Evolutionary conservation across 1,140 invertebrate species (phyloP).

Genomic region (Zaprionus camerounensis): DNA sequence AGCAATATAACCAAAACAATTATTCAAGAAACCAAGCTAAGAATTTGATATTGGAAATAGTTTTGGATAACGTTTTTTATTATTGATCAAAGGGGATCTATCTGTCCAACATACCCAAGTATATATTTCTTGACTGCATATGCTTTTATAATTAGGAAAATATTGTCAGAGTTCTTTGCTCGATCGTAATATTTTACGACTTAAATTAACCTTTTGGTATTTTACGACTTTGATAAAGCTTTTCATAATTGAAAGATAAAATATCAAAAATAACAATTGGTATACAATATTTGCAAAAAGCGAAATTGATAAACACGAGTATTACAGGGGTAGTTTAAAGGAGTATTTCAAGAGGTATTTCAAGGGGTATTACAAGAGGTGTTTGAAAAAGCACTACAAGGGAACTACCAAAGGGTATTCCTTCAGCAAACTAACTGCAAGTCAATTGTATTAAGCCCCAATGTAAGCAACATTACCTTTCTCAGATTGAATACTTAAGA

Average conservation of each 20-base stretch:
- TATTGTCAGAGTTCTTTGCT: background rate
- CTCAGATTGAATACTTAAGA: constrained; percentile 12
- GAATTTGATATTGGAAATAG: too few relatives aligned
- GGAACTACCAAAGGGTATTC: too few relatives aligned
- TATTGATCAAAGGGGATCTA: background rate
- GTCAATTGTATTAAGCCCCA: background rate
- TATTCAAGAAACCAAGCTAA: too few relatives aligned
- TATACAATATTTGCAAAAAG: background rate
- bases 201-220: background rate
- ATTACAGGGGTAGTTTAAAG: too few relatives aligned
- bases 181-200: background rate
- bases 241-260: background rate
- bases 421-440: background rate
- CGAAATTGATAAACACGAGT: too few relatives aligned
- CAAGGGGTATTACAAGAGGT: too few relatives aligned
- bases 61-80: too few relatives aligned
- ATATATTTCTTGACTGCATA: background rate
- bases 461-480: constrained; percentile 9
- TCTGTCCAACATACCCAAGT: background rate
- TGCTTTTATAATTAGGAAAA: background rate
- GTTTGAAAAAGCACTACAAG: too few relatives aligned
- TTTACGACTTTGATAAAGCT: background rate
- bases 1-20: too few relatives aligned
- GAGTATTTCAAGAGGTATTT: too few relatives aligned
- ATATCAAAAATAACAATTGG: background rate